A percentile compares a stretch with the other conserved stretches of the same genome.
phyloP scores from a whole-genome alignment of 2,113 vertebrate species.

The Piprites chloris region DNA sequence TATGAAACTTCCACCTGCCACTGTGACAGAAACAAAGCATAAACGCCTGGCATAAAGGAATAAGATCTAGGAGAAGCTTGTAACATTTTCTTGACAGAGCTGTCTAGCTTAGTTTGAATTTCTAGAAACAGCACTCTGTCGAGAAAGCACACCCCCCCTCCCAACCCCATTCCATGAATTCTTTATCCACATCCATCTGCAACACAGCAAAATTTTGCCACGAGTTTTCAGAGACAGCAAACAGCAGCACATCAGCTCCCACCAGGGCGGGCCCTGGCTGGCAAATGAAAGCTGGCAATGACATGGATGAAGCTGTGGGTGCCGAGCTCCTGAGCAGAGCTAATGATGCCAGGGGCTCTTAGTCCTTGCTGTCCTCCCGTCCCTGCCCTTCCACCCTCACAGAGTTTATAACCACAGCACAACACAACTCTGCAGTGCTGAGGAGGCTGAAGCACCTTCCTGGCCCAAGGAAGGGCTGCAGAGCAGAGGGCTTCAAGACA shows the following conservation, averaged over 20 bases:
- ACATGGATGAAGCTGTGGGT: background rate
- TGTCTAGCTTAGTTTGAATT: slow-evolving; percentile 2
- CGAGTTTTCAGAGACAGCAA: background rate
- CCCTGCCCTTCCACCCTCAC: background rate
- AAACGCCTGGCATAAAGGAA: background rate
- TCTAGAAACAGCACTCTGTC: background rate
- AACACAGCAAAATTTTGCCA: background rate
- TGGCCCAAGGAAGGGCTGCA: background rate
- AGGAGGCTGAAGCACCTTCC: background rate
- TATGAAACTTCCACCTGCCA: background rate
- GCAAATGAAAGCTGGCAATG: background rate
- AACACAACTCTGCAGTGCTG: background rate
- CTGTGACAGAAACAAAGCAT: background rate
- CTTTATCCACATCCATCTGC: background rate
- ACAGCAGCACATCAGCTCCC: background rate
- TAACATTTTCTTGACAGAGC: slow-evolving; percentile 5
- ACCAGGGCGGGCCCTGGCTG: background rate
- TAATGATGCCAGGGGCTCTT: background rate
- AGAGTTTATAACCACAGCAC: background rate
- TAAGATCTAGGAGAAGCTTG: background rate
- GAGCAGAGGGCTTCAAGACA: background rate
- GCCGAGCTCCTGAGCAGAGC: rapidly evolving
- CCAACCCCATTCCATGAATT: background rate
- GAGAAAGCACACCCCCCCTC: background rate
- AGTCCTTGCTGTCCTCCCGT: background rate